Percentiles rank a stretch among this genome's conserved stretches.
phyloP scores from a whole-genome alignment of 1,140 invertebrate genomes.

The Varroa destructor region DNA sequence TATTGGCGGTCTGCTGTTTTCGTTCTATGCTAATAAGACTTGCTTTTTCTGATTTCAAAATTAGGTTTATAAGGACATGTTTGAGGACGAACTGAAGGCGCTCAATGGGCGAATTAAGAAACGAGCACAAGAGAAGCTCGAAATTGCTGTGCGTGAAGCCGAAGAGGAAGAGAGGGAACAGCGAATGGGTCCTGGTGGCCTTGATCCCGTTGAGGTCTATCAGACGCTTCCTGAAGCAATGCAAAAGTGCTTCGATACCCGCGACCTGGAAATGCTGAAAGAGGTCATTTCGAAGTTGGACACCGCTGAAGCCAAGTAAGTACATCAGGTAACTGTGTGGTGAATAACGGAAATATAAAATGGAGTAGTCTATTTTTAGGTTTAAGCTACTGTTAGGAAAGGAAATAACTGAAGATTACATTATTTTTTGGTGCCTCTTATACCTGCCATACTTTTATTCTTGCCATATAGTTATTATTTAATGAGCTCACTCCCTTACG shows the following conservation, averaged over 20 bases:
- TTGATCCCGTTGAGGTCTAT: constrained; percentile 94
- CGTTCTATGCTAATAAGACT: too few species aligned
- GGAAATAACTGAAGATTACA: neutral
- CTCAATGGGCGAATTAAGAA: constrained; percentile 79
- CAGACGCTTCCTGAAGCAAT: constrained; percentile 77
- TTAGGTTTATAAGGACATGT: constrained; percentile 73
- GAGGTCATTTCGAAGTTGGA: constrained; percentile 74
- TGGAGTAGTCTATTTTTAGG: constrained; percentile 5
- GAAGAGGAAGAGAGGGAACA: constrained; percentile 66
- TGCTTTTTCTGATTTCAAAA: too few species aligned
- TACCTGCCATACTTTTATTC: too few species aligned
- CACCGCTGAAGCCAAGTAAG: constrained; percentile 69
- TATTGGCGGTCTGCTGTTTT: too few species aligned
- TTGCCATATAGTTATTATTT: too few species aligned
- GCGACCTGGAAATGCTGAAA: constrained; percentile 75
- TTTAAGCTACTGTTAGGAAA: neutral
- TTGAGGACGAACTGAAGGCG: constrained; percentile 76
- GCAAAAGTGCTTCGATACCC: constrained; percentile 55
- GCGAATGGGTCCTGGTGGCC: constrained; percentile 81
- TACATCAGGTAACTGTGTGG: neutral
- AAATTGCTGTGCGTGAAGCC: constrained; percentile 62
- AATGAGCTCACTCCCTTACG: too few species aligned
- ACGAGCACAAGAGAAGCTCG: constrained; percentile 72
- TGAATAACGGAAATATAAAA: neutral
- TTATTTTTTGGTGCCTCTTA: neutral